Base-by-base conservation (phyloP, 2,888 invertebrate genomes). In the Ctena decussata region DNA sequence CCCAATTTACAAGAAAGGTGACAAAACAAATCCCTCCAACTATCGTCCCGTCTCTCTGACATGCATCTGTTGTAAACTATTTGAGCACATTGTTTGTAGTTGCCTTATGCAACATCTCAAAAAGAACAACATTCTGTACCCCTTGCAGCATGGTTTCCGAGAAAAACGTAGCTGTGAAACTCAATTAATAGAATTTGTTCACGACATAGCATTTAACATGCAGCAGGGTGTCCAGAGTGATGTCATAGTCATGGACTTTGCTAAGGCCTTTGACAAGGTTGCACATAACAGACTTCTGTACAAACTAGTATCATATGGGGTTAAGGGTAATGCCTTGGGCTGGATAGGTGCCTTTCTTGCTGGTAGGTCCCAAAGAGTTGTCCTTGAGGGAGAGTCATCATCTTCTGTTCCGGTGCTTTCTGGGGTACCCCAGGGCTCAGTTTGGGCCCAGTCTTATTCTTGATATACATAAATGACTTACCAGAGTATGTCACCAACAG, bases 1-100 rank as follows among this genome's bases (percentile, higher is more conserved):
- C 37, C 70, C 70, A 12, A 70, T 70, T 8, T 70, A 70, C 70
- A 70, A 70, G 70, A 70, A 70, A 70, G 70, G 39, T 5, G 70
- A 70, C 12, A 37, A 24, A 37, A 39, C 70, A 70, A 37, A 35
- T 21, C 70, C 70, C 11, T 37, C 70, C 8, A 70, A 70, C 11
- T 37, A 70, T 37, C 18, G 37, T n/a, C 35, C 69, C 8, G 37
- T 69, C 8, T 69, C 69, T 21, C 30, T 27, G 35, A 69, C 69
- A 6, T 69, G 69, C 21, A 37, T 69, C 6, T 37, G 8, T 12
- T 69, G 37, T 21, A 69, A 69, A 27, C 32, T 69, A 3, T 15
- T 69, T 11, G 27, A 69, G 37, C 69, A 69, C 30, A 37, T 69
- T 27, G 21, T 69, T 12, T 5, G 21, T 24, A n/a, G 18, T 35